Evolutionary conservation across 2,888 invertebrate species (phyloP), one percentile per base, ranked within the genome.

Genomic region (Lagria hirta): DNA sequence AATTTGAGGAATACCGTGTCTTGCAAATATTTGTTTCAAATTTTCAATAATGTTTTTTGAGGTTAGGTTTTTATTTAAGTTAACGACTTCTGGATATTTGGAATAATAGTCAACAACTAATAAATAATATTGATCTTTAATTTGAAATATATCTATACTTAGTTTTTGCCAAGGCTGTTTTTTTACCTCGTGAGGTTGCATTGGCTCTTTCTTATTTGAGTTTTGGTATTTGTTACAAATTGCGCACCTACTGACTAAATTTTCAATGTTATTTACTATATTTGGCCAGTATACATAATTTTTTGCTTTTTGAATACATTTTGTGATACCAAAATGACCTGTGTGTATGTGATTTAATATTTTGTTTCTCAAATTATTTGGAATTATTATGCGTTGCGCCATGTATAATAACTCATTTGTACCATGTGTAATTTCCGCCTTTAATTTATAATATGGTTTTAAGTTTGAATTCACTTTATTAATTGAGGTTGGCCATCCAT

Each of bases 61-160:
- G n/a, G 55, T 55, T 8, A 46, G 48, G 17, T 40, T 34, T 10
- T 34, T 36, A 5, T 45, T 45, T 21, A 58, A 22, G 20, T 29
- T 11, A 6, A 38, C 27, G 4, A 58, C 16, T 52, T 61, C 60
- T 4, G 54, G 50, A 48, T 35, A 60, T 43, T 51, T 55, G 2
- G 54, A 56, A 47, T 52, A 59, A n/a, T 27, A 33, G 43, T 60
- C 57, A 2, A 55, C 54, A 16, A 60, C 33, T 18, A 61, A 27
- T 4, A 61, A 32, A 24, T 52, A 59, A 12, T 40, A 27, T 20
- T 48, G 44, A 3, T 35, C 42, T 17, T 54, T 26, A 5, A 51
- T 40, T 18, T 57, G 30, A 43, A 57, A 60, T n/a, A 62, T 26
- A 43, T 58, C 57, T 12, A 47, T 42, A 3, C 51, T 51, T 14